A percentile compares a stretch with the other conserved stretches of the same genome.
phyloP scores from a whole-genome alignment of 2,113 vertebrate species.

The Seriola quinqueradiata region DNA sequence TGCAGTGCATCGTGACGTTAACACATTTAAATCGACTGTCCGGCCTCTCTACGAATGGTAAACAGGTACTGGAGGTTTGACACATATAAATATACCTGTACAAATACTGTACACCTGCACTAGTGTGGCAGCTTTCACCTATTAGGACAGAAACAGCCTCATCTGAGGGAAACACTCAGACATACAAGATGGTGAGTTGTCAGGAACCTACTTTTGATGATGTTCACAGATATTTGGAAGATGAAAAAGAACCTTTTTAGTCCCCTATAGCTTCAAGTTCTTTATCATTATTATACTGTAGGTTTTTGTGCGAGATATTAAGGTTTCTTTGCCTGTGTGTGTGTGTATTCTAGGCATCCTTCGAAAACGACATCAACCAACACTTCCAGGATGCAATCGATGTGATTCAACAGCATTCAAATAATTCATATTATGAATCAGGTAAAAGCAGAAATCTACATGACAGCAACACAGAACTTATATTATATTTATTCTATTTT shows the following conservation, averaged over 20 bases:
- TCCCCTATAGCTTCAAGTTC: not conserved
- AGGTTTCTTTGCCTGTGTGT: constrained; percentile 4
- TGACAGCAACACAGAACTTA: not conserved
- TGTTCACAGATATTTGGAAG: not conserved
- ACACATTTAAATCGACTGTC: constrained; percentile 78
- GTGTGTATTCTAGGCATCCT: constrained; percentile 79
- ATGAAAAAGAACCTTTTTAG: not conserved
- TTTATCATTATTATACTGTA: not conserved
- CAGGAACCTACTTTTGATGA: not conserved
- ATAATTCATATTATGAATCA: constrained; percentile 80
- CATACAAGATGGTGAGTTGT: constrained; percentile 82
- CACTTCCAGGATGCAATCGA: constrained; percentile 95
- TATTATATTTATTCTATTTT: not conserved
- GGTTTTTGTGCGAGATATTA: not conserved
- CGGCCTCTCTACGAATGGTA: constrained; percentile 44
- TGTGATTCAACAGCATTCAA: constrained; percentile 92
- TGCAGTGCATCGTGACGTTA: constrained; percentile 59
- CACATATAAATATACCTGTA: constrained; percentile 72
- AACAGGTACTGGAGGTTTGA: constrained; percentile 62
- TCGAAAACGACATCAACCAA: constrained; percentile 90
- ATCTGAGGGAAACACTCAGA: constrained; percentile 50
- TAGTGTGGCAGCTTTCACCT: constrained; percentile 15
- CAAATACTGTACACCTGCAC: constrained; percentile 57
- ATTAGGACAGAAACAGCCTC: constrained; percentile 52
- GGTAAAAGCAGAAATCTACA: constrained; percentile 54